Conservation (phyloP, 2,797 vertebrate genomes). For the Malurus splendens region DNA sequence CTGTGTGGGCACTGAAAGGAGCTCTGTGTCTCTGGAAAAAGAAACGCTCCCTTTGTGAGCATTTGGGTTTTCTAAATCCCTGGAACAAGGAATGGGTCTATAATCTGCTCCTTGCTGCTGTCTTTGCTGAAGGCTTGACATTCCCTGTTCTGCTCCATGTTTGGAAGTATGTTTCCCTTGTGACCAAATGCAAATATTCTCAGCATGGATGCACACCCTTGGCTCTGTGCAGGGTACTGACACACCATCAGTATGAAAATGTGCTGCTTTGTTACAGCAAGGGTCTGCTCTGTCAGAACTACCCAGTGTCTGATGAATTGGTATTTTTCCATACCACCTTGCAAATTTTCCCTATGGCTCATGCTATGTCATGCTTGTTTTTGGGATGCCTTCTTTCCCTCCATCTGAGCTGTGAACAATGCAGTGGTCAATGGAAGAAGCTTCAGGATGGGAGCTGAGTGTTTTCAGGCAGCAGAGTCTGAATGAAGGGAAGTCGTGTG, state of each 20-base stretch:
- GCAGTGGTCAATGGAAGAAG: neutral
- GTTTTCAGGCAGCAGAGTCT: neutral
- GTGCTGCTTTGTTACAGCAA: neutral
- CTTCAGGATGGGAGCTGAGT: neutral
- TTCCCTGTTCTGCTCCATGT: neutral
- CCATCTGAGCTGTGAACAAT: neutral
- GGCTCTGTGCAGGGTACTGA: neutral
- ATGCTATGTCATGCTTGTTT: neutral
- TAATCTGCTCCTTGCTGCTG: neutral
- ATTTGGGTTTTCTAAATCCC: neutral
- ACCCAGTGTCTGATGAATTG: neutral
- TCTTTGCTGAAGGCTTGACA: neutral
- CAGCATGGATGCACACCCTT: fast-evolving
- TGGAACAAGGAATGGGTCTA: neutral
- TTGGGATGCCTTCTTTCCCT: neutral
- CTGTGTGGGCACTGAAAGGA: neutral
- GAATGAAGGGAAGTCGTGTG: neutral
- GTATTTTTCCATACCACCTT: neutral
- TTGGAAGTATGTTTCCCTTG: neutral
- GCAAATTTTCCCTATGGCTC: neutral
- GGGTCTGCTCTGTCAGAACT: neutral
- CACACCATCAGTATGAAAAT: neutral
- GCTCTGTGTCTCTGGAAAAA: neutral
- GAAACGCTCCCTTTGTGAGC: neutral
- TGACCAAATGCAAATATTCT: neutral